Base-by-base conservation (phyloP, 2,113 vertebrate genomes). In the Lethenteron reissneri region DNA sequence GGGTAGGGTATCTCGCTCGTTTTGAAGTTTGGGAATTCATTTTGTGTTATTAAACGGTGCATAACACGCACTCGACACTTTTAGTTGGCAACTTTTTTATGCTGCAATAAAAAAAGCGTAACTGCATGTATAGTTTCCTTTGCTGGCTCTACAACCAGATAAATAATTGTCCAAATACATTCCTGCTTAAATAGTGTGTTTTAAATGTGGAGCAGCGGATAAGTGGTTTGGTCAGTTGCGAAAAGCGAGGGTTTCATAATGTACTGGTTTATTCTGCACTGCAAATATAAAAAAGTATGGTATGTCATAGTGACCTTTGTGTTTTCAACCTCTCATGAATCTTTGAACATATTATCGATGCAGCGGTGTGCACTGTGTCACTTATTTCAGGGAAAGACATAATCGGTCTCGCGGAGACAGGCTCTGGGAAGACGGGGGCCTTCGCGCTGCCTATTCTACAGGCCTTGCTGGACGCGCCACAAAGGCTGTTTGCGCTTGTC, bases 371-470 rank as follows among this genome's bases (percentile, higher is more conserved):
- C 41, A 41, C 3, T 1, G 56, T 76, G 70, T 57, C 76, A 80
- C n/a, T 72, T 15, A 58, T 75, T 57, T 0, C 64, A 86, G 92
- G 90, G 12, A 85, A 79, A 60, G 94, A 99, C 57, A 82, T 99
- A 12, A 99, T 99, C 3, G 92, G 92, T 21, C 76, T 99, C 77
- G 94, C 94, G 57, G 94, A 99, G 82, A 99, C 94, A 0, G 94
- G 92, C 11, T 99, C 94, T 58, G 94, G 94, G 41, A 99, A 99
- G 81, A 99, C 94, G 0, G 94, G 84, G 0, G 94, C 92, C 2
- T 99, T 99, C 21, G 94, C 94, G 25, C 76, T 99, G 75, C 94
- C 94, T 56, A 94, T 99, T 75, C 86, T 99, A 71, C 92, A 99
- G 70, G 84, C 86, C 0, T 81, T 99, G 71, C 80, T 99, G 73